Evolutionary conservation across 2,113 vertebrate genomes (phyloP).

Genomic region (Hydropotes inermis): DNA sequence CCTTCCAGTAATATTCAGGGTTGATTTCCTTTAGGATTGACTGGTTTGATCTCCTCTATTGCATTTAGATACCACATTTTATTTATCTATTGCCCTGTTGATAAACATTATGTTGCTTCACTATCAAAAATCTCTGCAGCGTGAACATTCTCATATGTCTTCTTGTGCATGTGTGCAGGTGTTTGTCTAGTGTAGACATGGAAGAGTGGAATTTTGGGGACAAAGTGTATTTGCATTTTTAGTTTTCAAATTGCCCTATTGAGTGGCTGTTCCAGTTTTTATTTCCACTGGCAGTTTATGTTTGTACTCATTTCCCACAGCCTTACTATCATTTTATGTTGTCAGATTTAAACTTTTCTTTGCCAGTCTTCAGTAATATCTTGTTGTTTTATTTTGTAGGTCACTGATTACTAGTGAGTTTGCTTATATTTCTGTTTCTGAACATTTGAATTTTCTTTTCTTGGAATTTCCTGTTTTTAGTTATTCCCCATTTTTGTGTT

Average conservation of each 20-base stretch:
- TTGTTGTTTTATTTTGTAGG: slow-evolving; percentile 8
- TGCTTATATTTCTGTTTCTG: slow-evolving; percentile 32
- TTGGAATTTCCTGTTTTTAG: slow-evolving; percentile 28
- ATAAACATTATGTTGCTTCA: not conserved
- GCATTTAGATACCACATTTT: not conserved
- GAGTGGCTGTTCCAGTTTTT: not conserved
- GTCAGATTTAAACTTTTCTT: slow-evolving; percentile 20
- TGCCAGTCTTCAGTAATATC: not conserved
- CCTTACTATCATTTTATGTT: slow-evolving; percentile 8
- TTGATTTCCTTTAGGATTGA: not conserved
- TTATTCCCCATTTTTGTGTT: not conserved
- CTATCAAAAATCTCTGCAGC: slow-evolving; percentile 3
- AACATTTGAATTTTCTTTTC: not conserved
- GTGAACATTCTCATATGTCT: not conserved
- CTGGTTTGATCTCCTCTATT: not conserved
- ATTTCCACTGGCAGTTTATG: not conserved
- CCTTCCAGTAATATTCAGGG: not conserved
- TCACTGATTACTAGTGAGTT: not conserved
- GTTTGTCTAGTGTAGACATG: not conserved
- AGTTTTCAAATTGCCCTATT: not conserved
- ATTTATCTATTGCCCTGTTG: not conserved
- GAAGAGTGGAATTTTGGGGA: not conserved
- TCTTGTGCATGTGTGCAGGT: not conserved
- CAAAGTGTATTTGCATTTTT: slow-evolving; percentile 12
- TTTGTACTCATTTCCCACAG: not conserved